These are phyloP conservation scores for Hormiphora californensis DNA, from an alignment of 37 sponge, comb jelly and placozoan species.

Conservation along the genomic window DNA sequence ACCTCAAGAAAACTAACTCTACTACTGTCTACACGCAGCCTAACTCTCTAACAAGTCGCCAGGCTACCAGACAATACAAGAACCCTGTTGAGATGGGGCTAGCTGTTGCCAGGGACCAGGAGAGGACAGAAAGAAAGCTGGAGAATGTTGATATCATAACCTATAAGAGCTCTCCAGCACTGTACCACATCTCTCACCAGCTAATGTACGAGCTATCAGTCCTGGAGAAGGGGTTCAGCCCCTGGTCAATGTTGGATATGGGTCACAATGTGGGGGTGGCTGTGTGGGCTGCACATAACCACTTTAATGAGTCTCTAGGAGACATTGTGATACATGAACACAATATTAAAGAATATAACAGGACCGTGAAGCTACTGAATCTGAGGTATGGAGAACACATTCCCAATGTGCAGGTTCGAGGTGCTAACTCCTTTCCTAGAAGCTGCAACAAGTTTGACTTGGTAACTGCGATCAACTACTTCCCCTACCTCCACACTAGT, in stretches of 20 bases:
- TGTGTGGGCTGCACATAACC: constrained; percentile 17
- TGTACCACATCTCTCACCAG: background rate
- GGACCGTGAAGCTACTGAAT: constrained; percentile 6
- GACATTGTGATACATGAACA: constrained; percentile 51
- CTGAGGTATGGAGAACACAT: background rate
- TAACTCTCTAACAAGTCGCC: no score
- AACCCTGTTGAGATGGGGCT: no score
- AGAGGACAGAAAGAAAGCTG: no score
- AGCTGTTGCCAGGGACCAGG: no score
- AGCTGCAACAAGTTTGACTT: background rate
- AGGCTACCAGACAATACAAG: no score
- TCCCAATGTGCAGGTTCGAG: background rate
- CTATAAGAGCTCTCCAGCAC: background rate
- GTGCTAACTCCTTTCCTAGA: constrained; percentile 6
- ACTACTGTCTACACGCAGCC: no score
- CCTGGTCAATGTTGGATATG: constrained; percentile 21
- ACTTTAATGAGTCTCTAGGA: background rate
- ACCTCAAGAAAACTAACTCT: no score
- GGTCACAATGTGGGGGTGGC: constrained; percentile 14
- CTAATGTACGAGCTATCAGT: background rate
- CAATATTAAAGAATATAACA: background rate
- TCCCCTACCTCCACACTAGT: background rate
- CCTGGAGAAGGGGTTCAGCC: background rate
- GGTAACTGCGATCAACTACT: constrained; percentile 34
- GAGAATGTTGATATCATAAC: constrained; percentile 30